A percentile compares a stretch with the other conserved stretches of the same genome.
These are phyloP conservation scores for Dermatemys mawii DNA, from an alignment of 2,113 vertebrate genomes.

Conservation along the genomic window DNA sequence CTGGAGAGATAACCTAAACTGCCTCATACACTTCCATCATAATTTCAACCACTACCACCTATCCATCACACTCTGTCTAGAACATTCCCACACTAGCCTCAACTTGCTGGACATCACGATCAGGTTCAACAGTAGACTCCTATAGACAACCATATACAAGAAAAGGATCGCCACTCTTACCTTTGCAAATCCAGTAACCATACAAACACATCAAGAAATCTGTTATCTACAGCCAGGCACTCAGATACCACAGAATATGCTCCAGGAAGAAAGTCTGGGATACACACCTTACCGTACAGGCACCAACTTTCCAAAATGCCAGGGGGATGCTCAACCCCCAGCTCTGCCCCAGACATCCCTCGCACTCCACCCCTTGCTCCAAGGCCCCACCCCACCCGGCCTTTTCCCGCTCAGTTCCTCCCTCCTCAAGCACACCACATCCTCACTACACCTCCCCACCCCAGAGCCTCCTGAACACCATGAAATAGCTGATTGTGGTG, in stretches of 20 bases:
- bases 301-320: too few relatives aligned
- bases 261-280: not conserved
- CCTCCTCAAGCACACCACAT: too few relatives aligned
- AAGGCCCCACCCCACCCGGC: too few relatives aligned
- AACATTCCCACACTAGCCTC: not conserved
- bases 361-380: too few relatives aligned
- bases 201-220: not conserved
- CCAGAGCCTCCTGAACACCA: too few relatives aligned
- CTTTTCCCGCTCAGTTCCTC: too few relatives aligned
- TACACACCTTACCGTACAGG: not conserved
- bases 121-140: not conserved
- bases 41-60: not conserved
- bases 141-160: not conserved
- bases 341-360: too few relatives aligned
- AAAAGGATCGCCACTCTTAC: not conserved
- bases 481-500: too few relatives aligned
- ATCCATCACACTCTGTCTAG: not conserved
- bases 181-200: not conserved
- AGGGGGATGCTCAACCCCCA: too few relatives aligned
- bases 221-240: not conserved
- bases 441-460: too few relatives aligned
- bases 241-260: not conserved
- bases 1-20: not conserved
- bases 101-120: not conserved
- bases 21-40: not conserved